Evolutionary conservation across 2,888 invertebrate species (phyloP).

Genomic region (Caenorhabditis afra): DNA sequence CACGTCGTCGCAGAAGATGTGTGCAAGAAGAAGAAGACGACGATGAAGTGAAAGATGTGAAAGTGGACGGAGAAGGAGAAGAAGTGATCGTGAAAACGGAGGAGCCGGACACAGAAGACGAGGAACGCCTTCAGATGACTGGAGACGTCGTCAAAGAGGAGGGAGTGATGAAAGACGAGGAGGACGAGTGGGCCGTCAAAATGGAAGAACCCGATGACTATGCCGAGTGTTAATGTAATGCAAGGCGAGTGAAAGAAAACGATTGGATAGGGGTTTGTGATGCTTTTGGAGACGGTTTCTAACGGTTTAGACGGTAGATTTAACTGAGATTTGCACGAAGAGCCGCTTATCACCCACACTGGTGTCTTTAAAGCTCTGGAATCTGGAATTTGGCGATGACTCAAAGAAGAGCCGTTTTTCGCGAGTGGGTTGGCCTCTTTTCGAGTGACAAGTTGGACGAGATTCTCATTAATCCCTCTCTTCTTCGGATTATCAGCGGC

Average conservation of each 20-base stretch:
- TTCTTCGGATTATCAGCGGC: too few species aligned
- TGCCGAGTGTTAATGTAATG: background rate
- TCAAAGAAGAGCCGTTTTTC: too few species aligned
- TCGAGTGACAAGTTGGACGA: too few species aligned
- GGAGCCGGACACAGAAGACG: constrained; percentile 11
- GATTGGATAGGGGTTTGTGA: too few species aligned
- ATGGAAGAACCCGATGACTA: constrained; percentile 20
- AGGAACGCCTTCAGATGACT: background rate
- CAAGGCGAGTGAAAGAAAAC: background rate
- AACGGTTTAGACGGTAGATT: too few species aligned
- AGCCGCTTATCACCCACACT: too few species aligned
- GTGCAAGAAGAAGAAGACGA: background rate
- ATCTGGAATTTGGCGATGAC: too few species aligned
- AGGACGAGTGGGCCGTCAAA: background rate
- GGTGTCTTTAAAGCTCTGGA: too few species aligned
- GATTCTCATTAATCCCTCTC: too few species aligned
- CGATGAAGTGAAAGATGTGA: background rate
- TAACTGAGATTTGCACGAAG: too few species aligned
- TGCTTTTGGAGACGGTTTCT: too few species aligned
- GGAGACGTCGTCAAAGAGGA: background rate
- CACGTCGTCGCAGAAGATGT: background rate
- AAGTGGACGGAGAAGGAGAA: background rate
- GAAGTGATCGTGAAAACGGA: constrained; percentile 14
- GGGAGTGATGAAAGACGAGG: background rate
- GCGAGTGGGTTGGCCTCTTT: too few species aligned